Evolutionary conservation across 2,797 vertebrate species (phyloP), one percentile per base, ranked within the genome.

Genomic region (Erpetoichthys calabaricus): DNA sequence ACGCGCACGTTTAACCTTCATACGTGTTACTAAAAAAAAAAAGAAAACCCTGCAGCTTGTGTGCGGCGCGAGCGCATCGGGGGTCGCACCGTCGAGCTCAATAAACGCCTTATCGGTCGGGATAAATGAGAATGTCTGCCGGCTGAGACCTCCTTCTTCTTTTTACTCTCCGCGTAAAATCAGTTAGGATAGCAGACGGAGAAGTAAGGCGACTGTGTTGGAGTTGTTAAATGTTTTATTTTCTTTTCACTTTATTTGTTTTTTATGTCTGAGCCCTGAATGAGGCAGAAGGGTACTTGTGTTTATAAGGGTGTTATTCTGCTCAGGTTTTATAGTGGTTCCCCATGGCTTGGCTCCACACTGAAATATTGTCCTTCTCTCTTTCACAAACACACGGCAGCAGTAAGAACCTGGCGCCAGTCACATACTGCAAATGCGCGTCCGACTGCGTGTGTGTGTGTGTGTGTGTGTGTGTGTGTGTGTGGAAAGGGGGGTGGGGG

Each of bases 341-440:
- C 80, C 84, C 86, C 78, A 83, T 72, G 80, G 86, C 75, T 86
- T 80, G 83, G 82, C 84, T 86, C 83, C 84, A 82, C 80, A 81
- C 80, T 85, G 83, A 86, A 85, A 86, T 84, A 85, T 82, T 83
- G 83, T 85, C 84, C 82, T 77, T 69, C 74, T 78, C 82, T 85
- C 80, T 80, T 75, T 83, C 83, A 86, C 82, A 82, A 83, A 87
- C 82, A 86, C 80, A 83, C 81, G 78, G 81, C 80, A 80, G 76
- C 70, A 79, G 70, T 77, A 75, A 76, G 80, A 79, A 77, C 77
- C 82, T 87, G 85, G 85, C 85, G 83, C 86, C 84, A 86, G 81
- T 75, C 68, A 74, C 77, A 76, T 56, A 78, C 76, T 73, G 67
- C 65, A 81, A 80, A 78, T 77, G 81, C 81, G 80, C 79, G 84